Evolutionary conservation across 2,797 vertebrate species (phyloP), one percentile per base, ranked within the genome.

Genomic region (Rhyacichthys aspro): DNA sequence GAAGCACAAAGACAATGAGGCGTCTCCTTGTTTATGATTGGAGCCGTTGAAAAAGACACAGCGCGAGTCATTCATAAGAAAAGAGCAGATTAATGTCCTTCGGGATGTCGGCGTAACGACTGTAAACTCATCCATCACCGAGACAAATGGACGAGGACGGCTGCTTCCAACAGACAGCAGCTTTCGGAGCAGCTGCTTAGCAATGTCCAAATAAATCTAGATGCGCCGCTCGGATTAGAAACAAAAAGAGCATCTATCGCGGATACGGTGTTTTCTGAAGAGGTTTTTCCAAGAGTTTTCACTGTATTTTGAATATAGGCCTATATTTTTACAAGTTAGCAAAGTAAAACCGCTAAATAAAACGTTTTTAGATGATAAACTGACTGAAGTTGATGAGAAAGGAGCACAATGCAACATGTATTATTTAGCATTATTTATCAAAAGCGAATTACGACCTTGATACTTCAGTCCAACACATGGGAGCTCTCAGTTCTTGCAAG

Each of bases 71-170:
- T 69, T 85, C 65, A 72, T 38, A 32, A 76, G 60, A 83, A 79
- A 70, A 80, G 23, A 78, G 58, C 64, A 77, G 84, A 87, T 82
- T 75, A 83, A 87, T 84, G 76, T 69, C 60, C 46, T 67, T 76
- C 68, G 67, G 67, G 46, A 23, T 71, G 67, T 74, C 79, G 46
- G 64, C 75, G 84, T 83, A 79, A 88, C 87, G 78, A 82, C 72
- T 11, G 47, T 68, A 70, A 62, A 69, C 66, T 68, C 83, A 78
- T 88, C 78, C 77, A 41, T 89, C 84, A 74, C 47, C 1, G 7
- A 79, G 74, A 88, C 56, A 66, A 86, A 85, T 45, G 44, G 64
- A 70, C 49, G 63, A 44, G 46, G 70, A 60, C 69, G 9, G 16
- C 67, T 36, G 57, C 72, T 63, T 76, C 55, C 47, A 48, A 74